phyloP scores from a whole-genome alignment of 2,113 vertebrate genomes.

The Chlamydotis undulata region DNA sequence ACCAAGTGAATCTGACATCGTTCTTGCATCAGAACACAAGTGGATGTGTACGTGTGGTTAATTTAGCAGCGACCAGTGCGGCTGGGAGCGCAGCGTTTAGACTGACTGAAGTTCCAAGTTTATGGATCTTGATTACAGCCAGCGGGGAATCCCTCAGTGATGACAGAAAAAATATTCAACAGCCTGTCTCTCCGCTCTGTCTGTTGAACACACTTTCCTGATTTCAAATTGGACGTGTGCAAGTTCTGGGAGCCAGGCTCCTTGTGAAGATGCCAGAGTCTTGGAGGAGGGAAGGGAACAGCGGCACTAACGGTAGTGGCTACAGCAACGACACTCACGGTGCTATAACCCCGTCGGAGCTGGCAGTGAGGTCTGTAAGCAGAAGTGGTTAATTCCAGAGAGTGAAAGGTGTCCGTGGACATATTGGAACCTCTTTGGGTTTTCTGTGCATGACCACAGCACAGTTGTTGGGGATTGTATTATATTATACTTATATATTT shows the following conservation, averaged over 20 bases:
- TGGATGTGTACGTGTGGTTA: conserved; percentile 48
- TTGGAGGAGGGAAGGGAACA: background rate
- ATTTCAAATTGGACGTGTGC: conserved; percentile 64
- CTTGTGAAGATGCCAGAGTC: conserved; percentile 48
- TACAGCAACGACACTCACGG: conserved; percentile 54
- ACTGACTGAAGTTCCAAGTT: conserved; percentile 61
- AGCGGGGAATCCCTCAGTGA: conserved; percentile 75
- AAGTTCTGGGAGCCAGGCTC: conserved; percentile 52
- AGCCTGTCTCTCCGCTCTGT: conserved; percentile 67
- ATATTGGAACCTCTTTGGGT: background rate
- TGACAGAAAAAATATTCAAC: conserved; percentile 71
- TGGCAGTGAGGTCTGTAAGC: background rate
- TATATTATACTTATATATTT: background rate
- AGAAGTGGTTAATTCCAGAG: background rate
- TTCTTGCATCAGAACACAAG: conserved; percentile 30
- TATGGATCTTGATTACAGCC: conserved; percentile 76
- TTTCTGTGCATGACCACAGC: background rate
- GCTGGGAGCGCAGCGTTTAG: conserved; percentile 54
- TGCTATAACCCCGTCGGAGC: background rate
- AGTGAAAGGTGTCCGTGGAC: background rate
- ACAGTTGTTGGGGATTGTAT: too few species aligned
- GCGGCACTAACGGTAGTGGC: background rate
- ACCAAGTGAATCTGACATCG: background rate
- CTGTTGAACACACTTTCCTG: conserved; percentile 68
- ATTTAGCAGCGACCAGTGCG: conserved; percentile 62